Evolutionary conservation across 2,888 invertebrate genomes (phyloP), one percentile per base, ranked within the genome.

Genomic region (Leuctra nigra): DNA sequence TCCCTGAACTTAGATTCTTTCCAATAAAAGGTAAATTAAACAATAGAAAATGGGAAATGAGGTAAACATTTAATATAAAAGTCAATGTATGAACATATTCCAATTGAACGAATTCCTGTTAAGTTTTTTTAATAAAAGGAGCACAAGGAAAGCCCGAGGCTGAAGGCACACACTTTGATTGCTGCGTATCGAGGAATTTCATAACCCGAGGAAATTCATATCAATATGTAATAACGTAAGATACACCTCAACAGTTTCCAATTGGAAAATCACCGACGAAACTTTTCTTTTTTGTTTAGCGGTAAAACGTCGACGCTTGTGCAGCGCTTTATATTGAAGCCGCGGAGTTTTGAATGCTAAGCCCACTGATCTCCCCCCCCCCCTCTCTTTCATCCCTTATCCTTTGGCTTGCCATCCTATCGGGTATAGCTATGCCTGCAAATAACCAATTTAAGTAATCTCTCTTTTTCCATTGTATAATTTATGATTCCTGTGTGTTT

Each of bases 401-500:
- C 58, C 58, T 58, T 58, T 53, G 54, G 52, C 41, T 44, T 50
- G 25, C 57, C 54, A 22, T 47, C 48, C 59, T 59, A 59, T 59
- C 56, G 59, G 54, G 59, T 59, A 53, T 20, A 16, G 50, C 57
- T 52, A 60, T 52, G 55, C 57, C 53, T 57, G 57, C 59, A 60
- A 60, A 60, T 60, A 60, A 60, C 59, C 59, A 57, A 60, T 60
- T 59, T 60, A 57, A 60, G 59, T 60, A 60, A 60, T 60, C 59
- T 60, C 57, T 60, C 59, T 60, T 57, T 57, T 60, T 55, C 57
- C 53, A 60, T 60, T 60, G 57, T 60, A 60, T 57, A 60, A 60
- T 60, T 60, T 60, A 60, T 57, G 57, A 60, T 60, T 60, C 58
- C 55, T 33, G 44, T 38, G 38, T 23, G 33, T 50, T 50, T 33